Evolutionary conservation across 2,797 vertebrate species (phyloP), one percentile per base, ranked within the genome.

Genomic region (Serranus cabrilla): DNA sequence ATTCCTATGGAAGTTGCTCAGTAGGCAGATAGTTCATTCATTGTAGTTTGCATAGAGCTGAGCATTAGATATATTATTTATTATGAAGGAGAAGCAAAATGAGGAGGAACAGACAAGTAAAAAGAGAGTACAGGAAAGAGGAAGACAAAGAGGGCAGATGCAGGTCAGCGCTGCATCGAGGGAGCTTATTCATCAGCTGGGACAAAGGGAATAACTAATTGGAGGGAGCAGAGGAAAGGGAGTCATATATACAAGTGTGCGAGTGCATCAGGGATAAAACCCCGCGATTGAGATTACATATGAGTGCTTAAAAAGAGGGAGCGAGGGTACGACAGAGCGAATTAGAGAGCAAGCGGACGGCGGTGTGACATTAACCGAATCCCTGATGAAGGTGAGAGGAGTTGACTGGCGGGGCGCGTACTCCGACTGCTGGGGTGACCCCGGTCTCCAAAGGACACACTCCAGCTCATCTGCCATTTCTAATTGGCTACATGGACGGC

Each of bases 351-450:
- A 62, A 64, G 74, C 56, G 47, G 73, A 86, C 71, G 77, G 71
- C 43, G 49, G 46, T 80, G 57, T 80, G 84, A 87, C 87, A 88
- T 87, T 92, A 91, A 85, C 78, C 8, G 84, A 91, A 92, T 92
- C 90, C 79, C 84, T 91, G 91, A 93, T 93, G 92, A 93, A 92
- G 94, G 92, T 89, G 91, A 93, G 88, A 79, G 73, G 77, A 91
- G 78, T 58, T 83, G 88, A 94, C 91, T 87, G 85, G 89, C 74
- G 55, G 62, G 76, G 67, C 57, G 37, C 60, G 79, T 80, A 90
- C 93, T 82, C 88, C 75, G 74, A 90, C 88, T 91, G 87, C 83
- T 74, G 52, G 70, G 79, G 82, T 90, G 93, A 94, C 94, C 93
- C 91, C 76, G 9, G 84, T 88, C 91, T 92, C 91, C 70, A 80